phyloP scores from a whole-genome alignment of 2,113 vertebrate species.

The Perognathus longimembris region DNA sequence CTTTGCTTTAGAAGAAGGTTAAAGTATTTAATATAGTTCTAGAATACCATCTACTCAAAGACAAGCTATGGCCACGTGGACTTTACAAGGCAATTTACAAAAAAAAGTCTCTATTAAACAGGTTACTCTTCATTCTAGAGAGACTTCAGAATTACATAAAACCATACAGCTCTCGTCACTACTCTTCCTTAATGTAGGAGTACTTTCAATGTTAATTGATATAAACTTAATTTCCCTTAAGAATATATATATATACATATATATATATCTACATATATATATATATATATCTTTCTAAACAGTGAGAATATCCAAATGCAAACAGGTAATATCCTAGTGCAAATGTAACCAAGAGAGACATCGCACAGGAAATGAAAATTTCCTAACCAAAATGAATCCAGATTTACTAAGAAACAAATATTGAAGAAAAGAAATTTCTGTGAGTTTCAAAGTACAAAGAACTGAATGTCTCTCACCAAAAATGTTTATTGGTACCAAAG shows the following conservation, averaged over 20 bases:
- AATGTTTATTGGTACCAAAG: neutral
- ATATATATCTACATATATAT: conserved; percentile 31
- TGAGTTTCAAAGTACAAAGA: conserved; percentile 36
- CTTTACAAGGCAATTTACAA: neutral
- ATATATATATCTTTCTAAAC: neutral
- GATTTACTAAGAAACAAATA: conserved; percentile 42
- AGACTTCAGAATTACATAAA: conserved; percentile 5
- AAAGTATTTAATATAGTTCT: conserved; percentile 16
- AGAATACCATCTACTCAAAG: conserved; percentile 1
- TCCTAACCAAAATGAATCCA: conserved; percentile 58
- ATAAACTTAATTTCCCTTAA: conserved; percentile 65
- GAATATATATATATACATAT: conserved; percentile 43
- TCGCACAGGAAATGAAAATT: conserved; percentile 62
- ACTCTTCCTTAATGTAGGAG: conserved; percentile 23
- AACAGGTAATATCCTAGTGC: conserved; percentile 56
- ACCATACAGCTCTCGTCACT: conserved; percentile 7
- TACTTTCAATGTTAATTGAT: conserved; percentile 40
- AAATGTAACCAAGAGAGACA: conserved; percentile 61
- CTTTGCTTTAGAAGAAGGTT: conserved; percentile 10
- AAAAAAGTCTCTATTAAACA: neutral
- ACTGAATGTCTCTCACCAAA: neutral
- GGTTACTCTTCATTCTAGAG: neutral
- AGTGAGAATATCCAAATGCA: conserved; percentile 50
- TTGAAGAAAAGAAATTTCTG: conserved; percentile 45
- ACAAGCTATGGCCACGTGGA: neutral